Evolutionary conservation across 2,888 invertebrate genomes (phyloP), one percentile per base, ranked within the genome.

Genomic region (Scaeva pyrastri): DNA sequence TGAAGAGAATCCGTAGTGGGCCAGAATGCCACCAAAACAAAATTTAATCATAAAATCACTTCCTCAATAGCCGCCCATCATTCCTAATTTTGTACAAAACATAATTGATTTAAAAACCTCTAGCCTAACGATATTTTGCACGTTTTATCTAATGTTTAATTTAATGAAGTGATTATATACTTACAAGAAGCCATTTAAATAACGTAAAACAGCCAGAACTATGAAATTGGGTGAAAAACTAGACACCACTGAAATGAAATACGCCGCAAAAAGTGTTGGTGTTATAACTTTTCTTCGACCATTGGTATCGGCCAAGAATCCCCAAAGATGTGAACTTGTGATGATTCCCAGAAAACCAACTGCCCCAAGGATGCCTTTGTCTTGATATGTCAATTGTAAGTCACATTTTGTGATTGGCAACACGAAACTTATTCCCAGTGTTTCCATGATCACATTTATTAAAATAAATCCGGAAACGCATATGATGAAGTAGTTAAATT

Each of bases 301-400:
- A 68, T 90, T 91, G 1, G 93, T 93, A 88, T 94, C 94, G 0
- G 94, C 94, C 50, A 94, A 88, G 88, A 93, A 93, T 16, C 94
- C 94, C 94, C 94, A 94, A 31, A 94, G 89, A 89, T 94, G 93
- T 2, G 94, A 94, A 70, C 94, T 93, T 2, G 92, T 88, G 23
- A 94, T 93, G 77, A 94, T 93, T 88, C 93, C 93, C 16, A 91
- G 87, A 87, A 93, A 92, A 2, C 91, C 91, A 3, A 91, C 88
- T 11, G 92, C 92, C 21, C 91, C 91, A 36, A 93, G 89, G 74
- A 91, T 88, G 2, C 93, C 93, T 71, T 93, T 93, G 68, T 92
- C 90, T 36, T 88, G 88, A 39, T 92, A 91, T 4, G 90, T 90
- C 88, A 93, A 89, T 31, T 90, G 83, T 62, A 93, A 89, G 88